Percentiles rank a stretch among this genome's conserved stretches.
phyloP scores from a whole-genome alignment of 2,797 vertebrate genomes.

The Aphelocoma californica region DNA sequence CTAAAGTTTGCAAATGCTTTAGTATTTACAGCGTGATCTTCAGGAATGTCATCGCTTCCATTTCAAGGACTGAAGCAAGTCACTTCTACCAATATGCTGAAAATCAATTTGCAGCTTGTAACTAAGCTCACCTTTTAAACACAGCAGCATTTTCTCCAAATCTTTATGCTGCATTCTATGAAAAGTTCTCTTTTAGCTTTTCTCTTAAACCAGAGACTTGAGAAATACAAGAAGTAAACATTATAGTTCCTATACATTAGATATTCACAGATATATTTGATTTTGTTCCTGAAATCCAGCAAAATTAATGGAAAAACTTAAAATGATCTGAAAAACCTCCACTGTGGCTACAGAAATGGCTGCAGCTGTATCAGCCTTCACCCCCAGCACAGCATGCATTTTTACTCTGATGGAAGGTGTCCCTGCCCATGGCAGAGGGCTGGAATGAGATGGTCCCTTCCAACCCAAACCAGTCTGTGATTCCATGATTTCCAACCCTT shows the following conservation, averaged over 20 bases:
- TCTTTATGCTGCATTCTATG: background rate
- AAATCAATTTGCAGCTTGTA: background rate
- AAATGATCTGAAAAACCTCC: background rate
- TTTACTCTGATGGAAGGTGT: background rate
- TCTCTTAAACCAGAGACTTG: background rate
- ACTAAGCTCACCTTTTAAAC: background rate
- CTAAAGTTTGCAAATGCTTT: background rate
- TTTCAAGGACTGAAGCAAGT: background rate
- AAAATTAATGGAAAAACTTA: background rate
- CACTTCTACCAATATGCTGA: background rate
- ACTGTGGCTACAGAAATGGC: background rate
- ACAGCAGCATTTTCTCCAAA: background rate
- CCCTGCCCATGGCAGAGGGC: background rate
- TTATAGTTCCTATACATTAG: background rate
- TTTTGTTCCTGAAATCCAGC: background rate
- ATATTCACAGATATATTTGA: background rate
- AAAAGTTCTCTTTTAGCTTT: background rate
- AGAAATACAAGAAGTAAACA: background rate
- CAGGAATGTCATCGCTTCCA: background rate
- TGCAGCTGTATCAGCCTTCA: background rate
- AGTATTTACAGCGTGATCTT: background rate
- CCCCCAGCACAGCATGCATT: background rate
- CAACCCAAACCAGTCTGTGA: background rate
- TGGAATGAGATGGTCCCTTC: background rate
- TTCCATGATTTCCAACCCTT: background rate